Evolutionary conservation across 1,140 invertebrate genomes (phyloP).

Genomic region (Oscheius sp.): DNA sequence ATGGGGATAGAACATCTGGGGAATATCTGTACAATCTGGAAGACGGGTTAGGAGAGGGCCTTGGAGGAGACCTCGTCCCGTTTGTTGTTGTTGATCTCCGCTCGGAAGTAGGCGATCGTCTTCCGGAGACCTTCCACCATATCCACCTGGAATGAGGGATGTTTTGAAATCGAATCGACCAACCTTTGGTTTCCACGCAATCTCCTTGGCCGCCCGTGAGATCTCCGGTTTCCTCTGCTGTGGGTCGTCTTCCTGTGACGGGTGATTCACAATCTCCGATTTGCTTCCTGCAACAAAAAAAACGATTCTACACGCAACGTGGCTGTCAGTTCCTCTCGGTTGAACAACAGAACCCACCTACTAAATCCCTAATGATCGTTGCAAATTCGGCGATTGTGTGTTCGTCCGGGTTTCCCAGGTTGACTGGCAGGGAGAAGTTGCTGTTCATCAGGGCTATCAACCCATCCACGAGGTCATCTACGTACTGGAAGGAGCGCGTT

Average conservation of each 20-base stretch:
- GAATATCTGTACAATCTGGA: no score
- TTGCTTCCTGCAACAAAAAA: conserved; percentile 80
- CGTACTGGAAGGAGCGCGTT: conserved; percentile 96
- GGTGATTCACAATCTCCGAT: conserved; percentile 77
- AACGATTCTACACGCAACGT: neutral
- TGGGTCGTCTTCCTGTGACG: conserved; percentile 76
- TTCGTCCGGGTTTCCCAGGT: conserved; percentile 96
- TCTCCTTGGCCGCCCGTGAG: conserved; percentile 75
- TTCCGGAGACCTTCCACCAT: conserved; percentile 55
- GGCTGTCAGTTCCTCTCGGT: neutral
- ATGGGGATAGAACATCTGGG: no score
- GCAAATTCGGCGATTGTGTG: conserved; percentile 95
- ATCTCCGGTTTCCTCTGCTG: conserved; percentile 90
- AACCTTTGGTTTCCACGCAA: conserved; percentile 92
- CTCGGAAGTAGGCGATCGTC: conserved; percentile 55
- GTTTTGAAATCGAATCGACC: conserved; percentile 24
- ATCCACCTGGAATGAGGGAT: conserved; percentile 37
- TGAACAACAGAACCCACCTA: conserved; percentile 61
- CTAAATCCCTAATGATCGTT: conserved; percentile 76
- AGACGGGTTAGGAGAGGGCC: no score
- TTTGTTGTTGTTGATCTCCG: conserved; percentile 45
- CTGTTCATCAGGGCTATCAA: conserved; percentile 87
- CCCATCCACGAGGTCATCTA: conserved; percentile 93
- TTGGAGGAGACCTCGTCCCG: conserved; percentile 1
- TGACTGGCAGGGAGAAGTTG: conserved; percentile 88